Evolutionary conservation across 2,113 vertebrate species (phyloP).

Genomic region (Rhabdomys dilectus): DNA sequence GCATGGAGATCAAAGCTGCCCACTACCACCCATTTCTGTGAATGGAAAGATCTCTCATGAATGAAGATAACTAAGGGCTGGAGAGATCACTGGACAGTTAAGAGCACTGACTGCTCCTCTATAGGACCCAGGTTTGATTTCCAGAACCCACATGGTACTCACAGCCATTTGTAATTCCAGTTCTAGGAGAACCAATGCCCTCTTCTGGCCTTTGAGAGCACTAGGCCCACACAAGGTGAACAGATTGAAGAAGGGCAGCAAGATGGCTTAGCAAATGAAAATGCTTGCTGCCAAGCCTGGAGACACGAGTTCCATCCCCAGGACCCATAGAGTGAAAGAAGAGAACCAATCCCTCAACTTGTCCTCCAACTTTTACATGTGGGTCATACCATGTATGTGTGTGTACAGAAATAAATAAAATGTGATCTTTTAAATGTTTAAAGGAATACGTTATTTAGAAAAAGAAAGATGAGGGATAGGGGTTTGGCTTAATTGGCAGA

Average conservation of each 20-base stretch:
- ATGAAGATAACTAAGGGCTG: neutral
- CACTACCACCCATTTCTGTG: neutral
- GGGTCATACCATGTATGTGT: neutral
- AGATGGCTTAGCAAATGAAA: neutral
- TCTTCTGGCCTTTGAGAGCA: neutral
- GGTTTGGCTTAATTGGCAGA: neutral
- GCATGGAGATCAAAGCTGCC: neutral
- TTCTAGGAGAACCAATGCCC: neutral
- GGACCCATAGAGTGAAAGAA: neutral
- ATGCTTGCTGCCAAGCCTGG: neutral
- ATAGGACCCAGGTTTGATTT: neutral
- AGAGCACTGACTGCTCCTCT: neutral
- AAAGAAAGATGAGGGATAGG: neutral
- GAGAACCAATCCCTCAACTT: neutral
- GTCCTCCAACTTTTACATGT: neutral
- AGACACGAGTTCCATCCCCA: neutral
- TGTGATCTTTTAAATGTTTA: neutral
- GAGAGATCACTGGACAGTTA: neutral
- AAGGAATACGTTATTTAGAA: neutral
- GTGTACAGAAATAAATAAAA: neutral
- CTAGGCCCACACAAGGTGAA: neutral
- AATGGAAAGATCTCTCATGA: neutral
- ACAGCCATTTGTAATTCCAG: neutral
- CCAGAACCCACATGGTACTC: neutral
- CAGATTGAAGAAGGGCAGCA: neutral